Base-by-base conservation (phyloP, 2,888 invertebrate species). In the Syrista parreyssii region DNA sequence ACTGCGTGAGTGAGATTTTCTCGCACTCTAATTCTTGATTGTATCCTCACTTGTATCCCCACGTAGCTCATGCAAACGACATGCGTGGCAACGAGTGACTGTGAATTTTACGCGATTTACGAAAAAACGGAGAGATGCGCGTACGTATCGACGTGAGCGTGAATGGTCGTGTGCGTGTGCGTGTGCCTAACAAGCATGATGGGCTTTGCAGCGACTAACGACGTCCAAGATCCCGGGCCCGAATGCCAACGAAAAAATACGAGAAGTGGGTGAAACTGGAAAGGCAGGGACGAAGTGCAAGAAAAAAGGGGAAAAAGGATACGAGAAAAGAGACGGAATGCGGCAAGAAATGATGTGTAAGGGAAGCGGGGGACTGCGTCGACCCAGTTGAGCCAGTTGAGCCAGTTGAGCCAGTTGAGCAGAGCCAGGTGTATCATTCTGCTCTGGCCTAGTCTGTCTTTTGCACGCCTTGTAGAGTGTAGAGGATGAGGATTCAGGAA, bases 181-280 rank as follows among this genome's bases (percentile, higher is more conserved):
- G 89, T 90, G 90, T 89, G 90, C 88, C 89, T 91, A 91, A 91
- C 90, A 86, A 91, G 91, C 91, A 91, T 91, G 92, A 55, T 86
- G 86, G 88, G 91, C 91, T 91, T 91, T 90, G 91, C 91, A 91
- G 91, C 91, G 89, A 91, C 90, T 91, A 92, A 91, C 90, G 81
- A 80, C 87, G 85, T 85, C 78, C 82, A 33, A 74, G 33, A 12
- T 30, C 35, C 74, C 74, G 31, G 55, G 55, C 55, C 55, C 23
- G 55, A 23, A 55, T 55, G 23, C 55, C 55, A 55, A 55, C 55
- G 23, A 23, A 55, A 55, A 55, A 55, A 23, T 55, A 23, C 23
- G 40, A 55, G 4, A 55, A 55, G 23, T 55, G 55, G 55, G 55
- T 23, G 23, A 55, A 55, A 9, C 55, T 23, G 55, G 71, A 33